Base-by-base conservation (phyloP, 2,888 invertebrate genomes). In the Ochropacha duplaris region DNA sequence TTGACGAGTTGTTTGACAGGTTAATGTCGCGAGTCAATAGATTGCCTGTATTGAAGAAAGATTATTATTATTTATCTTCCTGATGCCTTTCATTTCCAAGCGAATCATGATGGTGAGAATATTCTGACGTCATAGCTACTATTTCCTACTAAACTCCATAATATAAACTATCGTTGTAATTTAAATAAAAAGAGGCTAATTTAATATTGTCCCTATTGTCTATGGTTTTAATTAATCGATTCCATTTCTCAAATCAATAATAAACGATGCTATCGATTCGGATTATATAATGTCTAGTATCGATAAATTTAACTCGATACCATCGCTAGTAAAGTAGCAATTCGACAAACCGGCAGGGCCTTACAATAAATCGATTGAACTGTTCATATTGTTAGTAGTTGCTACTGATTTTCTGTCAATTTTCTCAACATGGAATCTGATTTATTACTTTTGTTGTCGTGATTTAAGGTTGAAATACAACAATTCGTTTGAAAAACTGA, bases 111-210 rank as follows among this genome's bases (percentile, higher is more conserved):
- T n/a, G n/a, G n/a, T n/a, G n/a, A n/a, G n/a, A n/a, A n/a, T n/a
- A n/a, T n/a, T n/a, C n/a, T n/a, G n/a, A n/a, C n/a, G n/a, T n/a
- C n/a, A n/a, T n/a, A n/a, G n/a, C n/a, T n/a, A n/a, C n/a, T n/a
- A n/a, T n/a, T n/a, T n/a, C n/a, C n/a, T n/a, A n/a, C n/a, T n/a
- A n/a, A n/a, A n/a, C n/a, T n/a, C n/a, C n/a, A n/a, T n/a, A n/a
- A n/a, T n/a, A n/a, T n/a, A n/a, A n/a, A n/a, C n/a, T n/a, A n/a
- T n/a, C n/a, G n/a, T n/a, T n/a, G 14, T 36, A 9, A 36, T 36
- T 64, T 3, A 31, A 55, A 24, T 54, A 55, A 61, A 44, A 8
- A n/a, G n/a, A n/a, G n/a, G 11, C 11, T 6, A 39, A n/a, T 39
- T 39, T 3, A n/a, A n/a, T n/a, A n/a, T n/a, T n/a, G n/a, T n/a